Conservation (phyloP, 2,113 vertebrate genomes). For the Drymodes brunneopygia region DNA sequence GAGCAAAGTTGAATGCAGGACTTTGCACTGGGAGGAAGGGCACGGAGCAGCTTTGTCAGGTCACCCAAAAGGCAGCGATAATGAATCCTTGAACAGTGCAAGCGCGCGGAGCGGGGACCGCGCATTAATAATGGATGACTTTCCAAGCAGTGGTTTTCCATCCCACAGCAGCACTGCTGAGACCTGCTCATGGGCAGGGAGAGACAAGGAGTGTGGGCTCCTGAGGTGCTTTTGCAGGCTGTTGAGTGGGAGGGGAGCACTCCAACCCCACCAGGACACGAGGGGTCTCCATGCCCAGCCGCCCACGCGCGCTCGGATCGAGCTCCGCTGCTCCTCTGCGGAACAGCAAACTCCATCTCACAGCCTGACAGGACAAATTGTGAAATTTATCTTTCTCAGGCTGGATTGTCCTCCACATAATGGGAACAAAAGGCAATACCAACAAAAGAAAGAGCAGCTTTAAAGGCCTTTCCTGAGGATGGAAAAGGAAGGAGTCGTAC, state of each 20-base stretch:
- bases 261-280: neutral
- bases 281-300: neutral
- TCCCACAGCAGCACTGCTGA: neutral
- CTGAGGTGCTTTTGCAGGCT: neutral
- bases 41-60: neutral
- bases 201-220: neutral
- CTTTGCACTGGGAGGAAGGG: neutral
- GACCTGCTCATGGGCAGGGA: neutral
- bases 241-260: neutral
- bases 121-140: neutral
- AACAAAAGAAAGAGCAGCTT: neutral
- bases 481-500: neutral
- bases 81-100: neutral
- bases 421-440: slow-evolving; percentile 8
- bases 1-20: neutral
- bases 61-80: neutral
- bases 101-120: neutral
- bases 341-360: slow-evolving; percentile 19
- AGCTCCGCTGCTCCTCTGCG: neutral
- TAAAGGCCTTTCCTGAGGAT: neutral
- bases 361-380: slow-evolving; percentile 60
- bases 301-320: neutral
- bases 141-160: neutral
- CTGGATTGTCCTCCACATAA: neutral
- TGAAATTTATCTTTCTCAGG: slow-evolving; percentile 44